These are phyloP conservation scores for Percopsis omiscomaycus DNA, from an alignment of 2,797 vertebrate genomes.

Conservation along the genomic window DNA sequence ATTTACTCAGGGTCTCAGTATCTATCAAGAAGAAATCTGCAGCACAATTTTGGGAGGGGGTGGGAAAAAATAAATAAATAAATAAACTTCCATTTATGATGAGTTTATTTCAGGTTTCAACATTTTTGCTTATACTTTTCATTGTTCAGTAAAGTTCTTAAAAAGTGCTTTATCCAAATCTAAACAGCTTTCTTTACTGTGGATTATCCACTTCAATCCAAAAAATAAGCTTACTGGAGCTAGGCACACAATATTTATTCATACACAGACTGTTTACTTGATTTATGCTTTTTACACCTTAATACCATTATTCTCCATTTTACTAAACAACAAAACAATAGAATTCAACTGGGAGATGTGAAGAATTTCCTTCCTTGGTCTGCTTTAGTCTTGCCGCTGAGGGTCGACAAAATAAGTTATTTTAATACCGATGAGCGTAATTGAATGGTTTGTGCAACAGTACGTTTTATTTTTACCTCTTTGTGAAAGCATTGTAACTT, in stretches of 20 bases:
- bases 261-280: neutral
- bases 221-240: slow-evolving; percentile 30
- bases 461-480: too few species aligned
- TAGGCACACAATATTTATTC: slow-evolving; percentile 2
- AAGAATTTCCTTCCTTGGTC: slow-evolving; percentile 67
- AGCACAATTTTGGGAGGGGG: neutral
- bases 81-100: slow-evolving; percentile 22
- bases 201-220: slow-evolving; percentile 8
- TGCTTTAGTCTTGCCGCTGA: slow-evolving; percentile 52
- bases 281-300: slow-evolving; percentile 3
- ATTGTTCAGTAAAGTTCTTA: slow-evolving; percentile 17
- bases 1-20: slow-evolving; percentile 43
- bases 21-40: slow-evolving; percentile 35
- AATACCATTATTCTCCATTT: slow-evolving; percentile 18
- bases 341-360: slow-evolving; percentile 66
- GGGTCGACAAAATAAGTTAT: neutral
- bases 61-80: slow-evolving; percentile 9
- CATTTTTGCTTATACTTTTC: slow-evolving; percentile 7
- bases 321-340: neutral
- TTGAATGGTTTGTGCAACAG: too few species aligned
- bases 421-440: neutral
- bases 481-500: too few species aligned
- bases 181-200: slow-evolving; percentile 1
- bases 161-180: neutral
- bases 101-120: slow-evolving; percentile 21